Base-by-base conservation (phyloP, 92 coral and sea anemone genomes). In the Zoanthus gigantus region DNA sequence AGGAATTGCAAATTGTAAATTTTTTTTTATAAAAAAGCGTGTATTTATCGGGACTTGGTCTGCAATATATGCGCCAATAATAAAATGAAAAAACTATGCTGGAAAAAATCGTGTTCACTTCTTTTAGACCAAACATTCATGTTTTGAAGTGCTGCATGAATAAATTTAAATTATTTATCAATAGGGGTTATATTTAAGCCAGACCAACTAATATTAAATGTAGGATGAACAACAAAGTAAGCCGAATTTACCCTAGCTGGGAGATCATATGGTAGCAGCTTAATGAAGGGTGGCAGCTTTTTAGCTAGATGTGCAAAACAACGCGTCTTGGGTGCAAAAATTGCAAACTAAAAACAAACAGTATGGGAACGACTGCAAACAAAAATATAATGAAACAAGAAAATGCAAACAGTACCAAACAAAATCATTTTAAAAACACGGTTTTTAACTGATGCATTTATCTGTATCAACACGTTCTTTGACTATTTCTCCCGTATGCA, bases 391-490 rank as follows among this genome's bases (percentile, higher is more conserved):
- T 72, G 9, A 72, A 72, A 72, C 76, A 72, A 44, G 37, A 72
- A 72, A 72, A 72, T 72, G n/a, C 76, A 72, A 72, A 72, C 76
- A 72, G 76, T 14, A 72, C 23, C 76, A 72, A 72, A 72, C 77
- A 73, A 73, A 73, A 42, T 6, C 77, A 73, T 73, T 73, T 46
- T 37, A 17, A 73, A 32, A 42, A 42, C 53, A 47, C 42, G 79
- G 54, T 74, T 74, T 74, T 74, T 9, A 74, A 73, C 79, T 74
- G 79, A 74, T 74, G 79, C 79, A 74, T 47, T 74, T 74, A 48
- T 74, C 79, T 74, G 79, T 47, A 29, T 75, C 14, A 48, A 75
- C 79, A 48, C 79, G 79, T 75, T 75, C 79, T 75, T 75, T 18
- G 42, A 75, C 44, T 47, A 12, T 46, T 9, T 42, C 44, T 73